A percentile compares a stretch with the other conserved stretches of the same genome.
phyloP scores from a whole-genome alignment of 2,797 vertebrate species.

The Anabas testudineus region DNA sequence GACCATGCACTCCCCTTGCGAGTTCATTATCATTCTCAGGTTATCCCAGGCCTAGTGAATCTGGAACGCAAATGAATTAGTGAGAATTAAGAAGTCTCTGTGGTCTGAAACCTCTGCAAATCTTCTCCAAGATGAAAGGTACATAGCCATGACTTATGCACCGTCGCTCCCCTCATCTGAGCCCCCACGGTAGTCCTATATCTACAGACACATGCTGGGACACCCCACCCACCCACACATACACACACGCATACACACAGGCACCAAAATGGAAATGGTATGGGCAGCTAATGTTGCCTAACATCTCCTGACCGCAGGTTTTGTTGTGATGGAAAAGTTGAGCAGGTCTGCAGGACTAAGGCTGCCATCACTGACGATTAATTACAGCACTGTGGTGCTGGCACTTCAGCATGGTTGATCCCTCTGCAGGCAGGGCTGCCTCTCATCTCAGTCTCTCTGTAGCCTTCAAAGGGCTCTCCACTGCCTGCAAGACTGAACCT shows the following conservation, averaged over 20 bases:
- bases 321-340: conserved; percentile 92
- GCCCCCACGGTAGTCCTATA: conserved; percentile 77
- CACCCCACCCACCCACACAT: conserved; percentile 68
- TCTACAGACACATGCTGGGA: conserved; percentile 74
- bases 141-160: conserved; percentile 89
- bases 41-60: conserved; percentile 94
- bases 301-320: conserved; percentile 92
- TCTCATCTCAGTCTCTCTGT: conserved; percentile 85
- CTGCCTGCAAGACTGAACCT: conserved; percentile 74
- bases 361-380: conserved; percentile 90
- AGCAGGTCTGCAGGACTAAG: conserved; percentile 84
- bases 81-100: conserved; percentile 99
- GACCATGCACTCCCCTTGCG: conserved; percentile 90
- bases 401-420: conserved; percentile 85
- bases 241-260: conserved; percentile 34
- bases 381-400: conserved; percentile 89
- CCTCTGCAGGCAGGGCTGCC: conserved; percentile 76
- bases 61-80: conserved; percentile 99
- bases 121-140: conserved; percentile 98
- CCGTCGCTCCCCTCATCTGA: conserved; percentile 85
- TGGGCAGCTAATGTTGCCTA: conserved; percentile 93
- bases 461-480: conserved; percentile 87
- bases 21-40: conserved; percentile 92
- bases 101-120: conserved; percentile 97
- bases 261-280: conserved; percentile 82